phyloP scores from a whole-genome alignment of 2,888 invertebrate species.

The Stegophylla sp. region DNA sequence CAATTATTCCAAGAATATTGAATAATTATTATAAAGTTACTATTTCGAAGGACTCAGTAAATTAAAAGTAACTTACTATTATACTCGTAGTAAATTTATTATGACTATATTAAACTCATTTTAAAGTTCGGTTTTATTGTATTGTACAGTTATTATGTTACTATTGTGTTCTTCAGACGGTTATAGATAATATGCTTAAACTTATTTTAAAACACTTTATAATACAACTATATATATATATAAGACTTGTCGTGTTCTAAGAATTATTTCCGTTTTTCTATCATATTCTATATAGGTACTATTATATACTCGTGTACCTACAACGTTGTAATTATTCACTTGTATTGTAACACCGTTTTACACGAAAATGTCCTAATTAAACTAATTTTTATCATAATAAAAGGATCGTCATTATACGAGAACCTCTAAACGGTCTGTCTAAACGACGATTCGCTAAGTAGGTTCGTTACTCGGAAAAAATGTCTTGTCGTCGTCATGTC shows the following conservation, averaged over 20 bases:
- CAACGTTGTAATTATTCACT: constrained; percentile 31
- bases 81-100: too few relatives aligned
- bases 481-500: constrained; percentile 28
- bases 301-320: too few relatives aligned
- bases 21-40: too few relatives aligned
- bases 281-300: neutral
- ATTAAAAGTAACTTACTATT: too few relatives aligned
- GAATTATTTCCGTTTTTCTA: constrained; percentile 24
- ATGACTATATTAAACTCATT: too few relatives aligned
- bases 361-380: constrained; percentile 43
- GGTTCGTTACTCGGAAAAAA: constrained; percentile 27
- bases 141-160: too few relatives aligned
- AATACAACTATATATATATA: too few relatives aligned
- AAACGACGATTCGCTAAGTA: constrained; percentile 53
- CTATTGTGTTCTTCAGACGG: neutral
- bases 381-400: constrained; percentile 39
- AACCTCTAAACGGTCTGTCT: constrained; percentile 34
- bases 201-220: neutral
- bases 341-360: constrained; percentile 17
- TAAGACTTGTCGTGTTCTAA: constrained; percentile 11
- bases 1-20: too few relatives aligned
- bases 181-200: neutral
- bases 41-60: too few relatives aligned
- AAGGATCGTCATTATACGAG: constrained; percentile 33
- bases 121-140: too few relatives aligned